Base-by-base conservation (phyloP, 2,888 invertebrate species). In the Rhorus exstirpatorius region DNA sequence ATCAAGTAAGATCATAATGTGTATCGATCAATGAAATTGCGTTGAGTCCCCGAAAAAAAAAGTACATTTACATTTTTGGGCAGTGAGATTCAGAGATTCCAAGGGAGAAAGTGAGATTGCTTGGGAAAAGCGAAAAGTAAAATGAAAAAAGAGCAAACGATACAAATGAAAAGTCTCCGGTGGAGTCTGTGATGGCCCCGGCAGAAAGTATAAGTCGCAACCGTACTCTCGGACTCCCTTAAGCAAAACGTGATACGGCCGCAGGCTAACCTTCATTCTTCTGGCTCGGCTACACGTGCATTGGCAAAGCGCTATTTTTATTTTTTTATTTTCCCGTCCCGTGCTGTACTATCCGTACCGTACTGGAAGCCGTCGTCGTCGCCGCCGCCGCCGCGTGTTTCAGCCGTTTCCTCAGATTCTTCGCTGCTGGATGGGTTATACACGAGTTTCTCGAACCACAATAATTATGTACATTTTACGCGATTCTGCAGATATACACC, bases 251-350 rank as follows among this genome's bases (percentile, higher is more conserved):
- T 83, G 84, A 31, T 86, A 79, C 85, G 81, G 71, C 82, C 70
- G 74, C 71, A 63, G 84, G 68, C 79, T 4, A 41, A 53, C 12
- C 38, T 31, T 51, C 17, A n/a, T 21, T 26, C 55, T 35, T 63
- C 21, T 8, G 24, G 3, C 26, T 14, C 6, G 26, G 31, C 41
- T 86, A 85, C 88, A 89, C 88, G 88, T 88, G 88, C 86, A 87
- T 87, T 89, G 89, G 89, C 89, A 86, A 58, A 31, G 26, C 84
- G 89, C 90, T 89, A 90, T n/a, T n/a, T n/a, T n/a, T n/a, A n/a
- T n/a, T n/a, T n/a, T 88, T 86, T 90, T 89, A 88, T 88, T 88
- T 88, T 88, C 81, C 72, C 61, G 68, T 61, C 70, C 63, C 72
- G 51, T 80, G 44, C 41, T 12, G 26, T 61, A 68, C 44, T 26